Evolutionary conservation across 2,888 invertebrate genomes (phyloP), one percentile per base, ranked within the genome.

Genomic region (Cheilosia variabilis): DNA sequence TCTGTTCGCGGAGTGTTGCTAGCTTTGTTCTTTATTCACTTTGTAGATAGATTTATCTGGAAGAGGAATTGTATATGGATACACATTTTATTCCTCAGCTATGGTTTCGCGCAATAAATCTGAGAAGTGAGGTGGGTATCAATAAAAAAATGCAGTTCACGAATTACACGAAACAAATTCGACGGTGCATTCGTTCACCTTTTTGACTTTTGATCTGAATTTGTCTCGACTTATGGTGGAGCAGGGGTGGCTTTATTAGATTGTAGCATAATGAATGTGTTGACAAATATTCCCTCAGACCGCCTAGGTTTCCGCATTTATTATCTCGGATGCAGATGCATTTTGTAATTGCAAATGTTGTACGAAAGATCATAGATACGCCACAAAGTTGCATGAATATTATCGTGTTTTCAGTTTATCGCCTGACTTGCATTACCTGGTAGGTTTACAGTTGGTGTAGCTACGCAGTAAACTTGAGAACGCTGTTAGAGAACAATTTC

Each of bases 281-380:
- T 37, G 37, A 65, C 52, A 65, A 65, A 37, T 66, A 89, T 43
- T 89, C 90, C 57, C 47, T 58, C 4, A 4, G 89, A 37, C 88
- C 88, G 1, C 60, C 34, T 6, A 34, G 89, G 0, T 27, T 88
- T 7, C 88, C 87, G 7, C 89, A 89, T 52, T 80, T 47, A 4
- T 50, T 50, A 24, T 52, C 24, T 15, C 24, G 13, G 24, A 5
- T 5, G 13, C 22, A 24, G 22, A 52, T 52, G 22, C 7, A 19
- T 17, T 17, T 47, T 47, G 2, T 9, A 2, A 47, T 19, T 47
- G 47, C 45, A n/a, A n/a, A 5, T 45, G 45, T 7, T 7, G 17
- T n/a, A 37, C 4, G 4, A 13, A 37, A 37, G 45, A 17, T 47
- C 19, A 19, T 9, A 2, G 7, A 17, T 47, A 47, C 9, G 9